A percentile compares a stretch with the other conserved stretches of the same genome.
phyloP scores from a whole-genome alignment of 2,113 vertebrate species.

The Sander lucioperca region DNA sequence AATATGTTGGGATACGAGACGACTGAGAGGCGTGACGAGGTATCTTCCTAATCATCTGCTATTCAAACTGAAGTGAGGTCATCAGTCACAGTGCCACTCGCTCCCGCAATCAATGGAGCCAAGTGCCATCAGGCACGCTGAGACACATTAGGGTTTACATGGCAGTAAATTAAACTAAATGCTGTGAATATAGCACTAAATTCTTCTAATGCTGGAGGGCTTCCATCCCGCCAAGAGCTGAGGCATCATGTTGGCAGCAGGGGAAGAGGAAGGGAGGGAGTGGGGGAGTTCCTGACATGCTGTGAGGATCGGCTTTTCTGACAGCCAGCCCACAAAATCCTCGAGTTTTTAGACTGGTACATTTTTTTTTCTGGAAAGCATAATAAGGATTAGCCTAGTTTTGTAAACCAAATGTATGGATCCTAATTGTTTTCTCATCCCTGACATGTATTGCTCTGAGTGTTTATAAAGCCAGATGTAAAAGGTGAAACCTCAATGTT shows the following conservation, averaged over 20 bases:
- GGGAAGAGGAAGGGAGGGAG: conserved; percentile 27
- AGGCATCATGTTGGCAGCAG: conserved; percentile 60
- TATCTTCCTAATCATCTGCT: conserved; percentile 40
- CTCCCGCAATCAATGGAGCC: conserved; percentile 53
- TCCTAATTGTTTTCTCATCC: conserved; percentile 1
- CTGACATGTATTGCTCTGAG: not conserved
- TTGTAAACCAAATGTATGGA: conserved; percentile 13
- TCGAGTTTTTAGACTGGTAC: conserved; percentile 23
- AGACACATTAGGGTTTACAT: conserved; percentile 54
- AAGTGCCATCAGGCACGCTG: conserved; percentile 33
- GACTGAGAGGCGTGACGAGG: conserved; percentile 6
- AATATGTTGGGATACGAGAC: conserved; percentile 28
- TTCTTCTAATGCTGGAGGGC: conserved; percentile 49
- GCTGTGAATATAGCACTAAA: conserved; percentile 52
- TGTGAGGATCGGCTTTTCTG: conserved; percentile 41
- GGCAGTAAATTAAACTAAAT: conserved; percentile 64
- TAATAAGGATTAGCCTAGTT: conserved; percentile 20
- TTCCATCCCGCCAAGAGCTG: conserved; percentile 44
- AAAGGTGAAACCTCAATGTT: conserved; percentile 10
- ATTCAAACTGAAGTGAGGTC: conserved; percentile 53
- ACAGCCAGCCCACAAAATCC: conserved; percentile 46
- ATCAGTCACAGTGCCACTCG: conserved; percentile 56
- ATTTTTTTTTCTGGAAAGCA: not conserved
- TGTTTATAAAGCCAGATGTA: not conserved
- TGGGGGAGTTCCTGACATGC: conserved; percentile 40